These are phyloP conservation scores for Crenichthys baileyi DNA, from an alignment of 2,797 vertebrate species.

Conservation along the genomic window DNA sequence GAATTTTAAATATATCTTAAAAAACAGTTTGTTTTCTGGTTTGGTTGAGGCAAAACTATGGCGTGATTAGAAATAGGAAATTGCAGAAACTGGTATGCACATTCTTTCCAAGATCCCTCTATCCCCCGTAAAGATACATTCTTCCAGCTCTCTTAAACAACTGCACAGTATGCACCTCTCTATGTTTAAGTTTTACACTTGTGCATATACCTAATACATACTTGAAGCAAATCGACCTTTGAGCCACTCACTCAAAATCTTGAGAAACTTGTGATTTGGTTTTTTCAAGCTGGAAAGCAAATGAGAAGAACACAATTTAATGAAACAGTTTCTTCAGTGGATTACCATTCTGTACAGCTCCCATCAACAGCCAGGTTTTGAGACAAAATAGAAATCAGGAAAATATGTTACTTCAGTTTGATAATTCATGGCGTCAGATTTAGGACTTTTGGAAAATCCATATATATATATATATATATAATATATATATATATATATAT, in stretches of 20 bases:
- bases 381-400: neutral
- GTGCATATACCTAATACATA: neutral
- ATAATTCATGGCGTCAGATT: too few relatives aligned
- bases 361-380: neutral
- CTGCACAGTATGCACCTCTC: neutral
- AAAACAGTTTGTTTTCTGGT: neutral
- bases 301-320: slow-evolving; percentile 5
- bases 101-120: neutral
- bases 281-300: slow-evolving; percentile 5
- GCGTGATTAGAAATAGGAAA: neutral
- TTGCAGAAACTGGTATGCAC: too few relatives aligned
- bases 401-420: too few relatives aligned
- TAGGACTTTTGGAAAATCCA: too few relatives aligned
- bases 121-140: neutral
- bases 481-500: too few relatives aligned
- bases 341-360: neutral
- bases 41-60: too few relatives aligned
- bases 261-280: slow-evolving; percentile 8
- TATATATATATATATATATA: too few relatives aligned
- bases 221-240: neutral
- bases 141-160: neutral
- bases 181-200: neutral
- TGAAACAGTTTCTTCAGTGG: slow-evolving; percentile 1
- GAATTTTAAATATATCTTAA: slow-evolving; percentile 6
- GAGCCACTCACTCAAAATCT: neutral